Percentiles rank a stretch among this genome's conserved stretches.
These are phyloP conservation scores for Venustoraphidia nigricollis DNA, from an alignment of 2,888 invertebrate species.

Conservation along the genomic window DNA sequence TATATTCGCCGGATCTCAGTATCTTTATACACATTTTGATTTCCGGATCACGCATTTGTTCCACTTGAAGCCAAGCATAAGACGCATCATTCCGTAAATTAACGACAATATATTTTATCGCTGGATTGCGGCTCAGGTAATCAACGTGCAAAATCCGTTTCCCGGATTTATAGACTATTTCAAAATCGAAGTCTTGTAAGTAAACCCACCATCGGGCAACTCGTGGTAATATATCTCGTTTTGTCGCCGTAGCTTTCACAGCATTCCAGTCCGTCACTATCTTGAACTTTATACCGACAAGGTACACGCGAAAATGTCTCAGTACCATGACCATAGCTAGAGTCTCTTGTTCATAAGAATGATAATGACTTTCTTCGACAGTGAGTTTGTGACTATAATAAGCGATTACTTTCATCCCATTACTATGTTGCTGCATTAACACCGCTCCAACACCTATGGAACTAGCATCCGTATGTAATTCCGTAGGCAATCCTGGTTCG, in stretches of 20 bases:
- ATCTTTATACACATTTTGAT: too few species aligned
- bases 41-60: too few species aligned
- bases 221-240: constrained; percentile 17
- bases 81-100: too few species aligned
- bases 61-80: too few species aligned
- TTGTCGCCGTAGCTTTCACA: constrained; percentile 15
- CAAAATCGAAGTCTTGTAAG: constrained; percentile 15
- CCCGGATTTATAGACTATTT: constrained; percentile 12
- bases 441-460: constrained; percentile 16
- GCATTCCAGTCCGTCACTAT: constrained; percentile 20
- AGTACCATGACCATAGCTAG: constrained; percentile 19
- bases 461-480: constrained; percentile 18
- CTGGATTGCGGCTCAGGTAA: constrained; percentile 14
- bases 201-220: constrained; percentile 19
- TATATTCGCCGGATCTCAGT: too few species aligned
- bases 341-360: constrained; percentile 18
- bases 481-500: constrained; percentile 11
- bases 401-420: constrained; percentile 12
- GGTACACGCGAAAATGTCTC: constrained; percentile 16
- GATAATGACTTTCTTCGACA: constrained; percentile 15
- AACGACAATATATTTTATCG: too few species aligned
- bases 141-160: constrained; percentile 13
- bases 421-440: constrained; percentile 14
- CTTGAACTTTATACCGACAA: constrained; percentile 14
- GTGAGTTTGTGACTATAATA: constrained; percentile 16